These are phyloP conservation scores for Oryctolagus cuniculus DNA, from an alignment of 2,113 vertebrate species.

Conservation along the genomic window mOryCun1.1 NC_091437.1:22155001-22155500, in stretches of 20 bases:
- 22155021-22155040: neutral
- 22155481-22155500: neutral
- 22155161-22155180: neutral
- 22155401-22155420: neutral
- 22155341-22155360: neutral
- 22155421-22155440: neutral
- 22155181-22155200: neutral
- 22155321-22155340: neutral
- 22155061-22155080: neutral
- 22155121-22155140: neutral
- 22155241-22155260: neutral
- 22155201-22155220: neutral
- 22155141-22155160: neutral
- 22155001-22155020: neutral
- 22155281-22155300: neutral
- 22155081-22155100: neutral
- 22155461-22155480: neutral
- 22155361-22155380: neutral
- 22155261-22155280: neutral
- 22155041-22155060: neutral
- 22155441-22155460: neutral
- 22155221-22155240: neutral
- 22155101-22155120: neutral
- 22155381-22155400: neutral
- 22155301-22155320: neutral